Base-by-base conservation (phyloP, 2,888 invertebrate species). In the Orchesella flavescens region DNA sequence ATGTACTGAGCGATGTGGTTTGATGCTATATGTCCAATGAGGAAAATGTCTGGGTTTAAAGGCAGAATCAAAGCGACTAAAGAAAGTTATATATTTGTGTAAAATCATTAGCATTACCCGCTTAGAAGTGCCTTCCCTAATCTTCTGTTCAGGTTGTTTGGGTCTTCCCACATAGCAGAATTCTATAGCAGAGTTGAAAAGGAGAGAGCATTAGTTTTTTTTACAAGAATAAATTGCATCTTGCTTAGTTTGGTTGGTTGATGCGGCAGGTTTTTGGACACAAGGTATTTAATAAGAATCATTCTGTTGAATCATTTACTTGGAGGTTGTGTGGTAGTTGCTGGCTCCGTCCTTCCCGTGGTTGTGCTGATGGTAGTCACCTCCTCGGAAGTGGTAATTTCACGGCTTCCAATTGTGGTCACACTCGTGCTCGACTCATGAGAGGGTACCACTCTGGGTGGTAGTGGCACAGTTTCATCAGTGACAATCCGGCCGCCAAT, bases 121-220 rank as follows among this genome's bases (percentile, higher is more conserved):
- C 91, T 94, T 94, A 87, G 95, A 95, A 89, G 94, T 94, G 71
- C 96, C 96, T 91, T 95, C 95, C 88, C 94, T 93, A 89, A 96
- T 95, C 88, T 94, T 94, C 91, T 96, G 95, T 90, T 95, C 94
- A 86, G 94, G 94, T 89, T 94, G 94, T 89, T 94, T 94, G 57
- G 95, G 94, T 88, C 95, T 94, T 91, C 95, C 95, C 71, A 95
- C 95, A 75, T 95, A 94, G 90, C 96, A 96, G 89, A 94, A 96
- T 90, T 93, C 94, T 94, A 90, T 61, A 88, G 85, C 49, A 84
- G 21, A 49, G 10, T 7, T 61, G 5, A 57, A 65, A 69, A 53
- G 17, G 21, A 49, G 49, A 49, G 49, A 3, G 49, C 12, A 10
- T 49, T 10, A 53, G 65, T 24, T 24, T 17, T 23, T 53, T 66